Percentiles rank a stretch among this genome's conserved stretches.
Conservation (phyloP, 1,140 invertebrate species). For the Diorhabda carinulata region DNA sequence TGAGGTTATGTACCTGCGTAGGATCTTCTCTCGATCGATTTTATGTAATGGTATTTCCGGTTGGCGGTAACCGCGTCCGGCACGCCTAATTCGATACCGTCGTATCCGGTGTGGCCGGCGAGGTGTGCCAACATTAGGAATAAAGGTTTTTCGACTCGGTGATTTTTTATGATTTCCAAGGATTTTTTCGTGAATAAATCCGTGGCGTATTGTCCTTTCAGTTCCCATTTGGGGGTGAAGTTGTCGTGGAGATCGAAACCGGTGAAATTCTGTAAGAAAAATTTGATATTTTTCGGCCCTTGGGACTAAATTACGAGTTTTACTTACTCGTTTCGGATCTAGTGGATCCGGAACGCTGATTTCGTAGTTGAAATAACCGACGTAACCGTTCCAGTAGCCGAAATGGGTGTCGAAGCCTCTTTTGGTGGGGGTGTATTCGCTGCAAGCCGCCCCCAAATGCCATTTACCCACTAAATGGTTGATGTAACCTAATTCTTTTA, state of each 20-base stretch:
- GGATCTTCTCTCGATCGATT: constrained; percentile 64
- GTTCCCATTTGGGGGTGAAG: constrained; percentile 48
- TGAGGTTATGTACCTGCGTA: constrained; percentile 66
- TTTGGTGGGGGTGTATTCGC: constrained; percentile 51
- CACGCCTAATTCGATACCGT: constrained; percentile 56
- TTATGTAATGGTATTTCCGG: constrained; percentile 71
- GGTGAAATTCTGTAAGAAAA: constrained; percentile 19
- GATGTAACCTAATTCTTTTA: constrained; percentile 71
- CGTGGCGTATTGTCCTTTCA: constrained; percentile 66
- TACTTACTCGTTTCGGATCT: not conserved
- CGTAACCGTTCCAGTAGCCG: constrained; percentile 62
- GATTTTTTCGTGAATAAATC: constrained; percentile 74
- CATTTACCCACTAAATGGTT: constrained; percentile 90
- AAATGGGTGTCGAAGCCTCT: constrained; percentile 63
- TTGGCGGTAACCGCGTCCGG: constrained; percentile 75
- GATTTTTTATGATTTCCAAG: constrained; percentile 62
- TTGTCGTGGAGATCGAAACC: constrained; percentile 39
- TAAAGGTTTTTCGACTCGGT: constrained; percentile 58
- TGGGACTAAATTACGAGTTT: not conserved
- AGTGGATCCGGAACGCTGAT: not conserved
- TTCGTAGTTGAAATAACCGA: constrained; percentile 58
- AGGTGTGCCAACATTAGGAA: constrained; percentile 79
- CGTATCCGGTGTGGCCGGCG: constrained; percentile 73
- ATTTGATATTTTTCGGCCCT: not conserved
- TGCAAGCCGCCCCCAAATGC: constrained; percentile 62